Conservation (phyloP, 2,797 vertebrate species). For the Pelochelys cantorii region DNA sequence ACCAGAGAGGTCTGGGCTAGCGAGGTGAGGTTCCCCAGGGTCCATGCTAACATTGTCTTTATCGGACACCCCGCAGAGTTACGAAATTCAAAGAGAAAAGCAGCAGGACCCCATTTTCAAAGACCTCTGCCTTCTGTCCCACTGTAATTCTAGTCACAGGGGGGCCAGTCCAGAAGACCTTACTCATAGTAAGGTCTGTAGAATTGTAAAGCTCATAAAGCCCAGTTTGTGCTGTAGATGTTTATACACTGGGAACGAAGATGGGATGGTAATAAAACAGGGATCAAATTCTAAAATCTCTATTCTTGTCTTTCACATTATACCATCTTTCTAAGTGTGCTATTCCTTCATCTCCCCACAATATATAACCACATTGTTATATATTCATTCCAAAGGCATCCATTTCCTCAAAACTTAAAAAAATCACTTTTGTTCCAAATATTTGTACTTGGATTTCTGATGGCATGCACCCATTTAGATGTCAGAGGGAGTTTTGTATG, state of each 20-base stretch:
- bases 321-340: not conserved
- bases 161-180: not conserved
- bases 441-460: slow-evolving; percentile 44
- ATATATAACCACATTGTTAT: not conserved
- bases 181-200: not conserved
- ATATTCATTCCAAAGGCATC: not conserved
- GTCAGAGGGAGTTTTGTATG: slow-evolving; percentile 63
- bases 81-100: not conserved
- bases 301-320: not conserved
- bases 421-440: slow-evolving; percentile 40
- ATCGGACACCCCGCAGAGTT: not conserved
- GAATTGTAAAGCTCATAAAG: not conserved
- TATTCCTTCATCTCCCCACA: not conserved
- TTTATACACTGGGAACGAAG: not conserved
- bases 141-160: not conserved
- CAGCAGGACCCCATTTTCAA: not conserved
- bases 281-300: not conserved
- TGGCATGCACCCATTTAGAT: slow-evolving; percentile 63
- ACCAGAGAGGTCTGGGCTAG: no score
- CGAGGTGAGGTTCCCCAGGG: not conserved
- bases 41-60: not conserved
- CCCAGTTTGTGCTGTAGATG: not conserved
- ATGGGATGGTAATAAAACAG: not conserved
- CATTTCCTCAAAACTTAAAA: slow-evolving; percentile 28
- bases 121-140: not conserved